Evolutionary conservation across 1,140 invertebrate genomes (phyloP).

Genomic region (Drosophila tropicalis): DNA sequence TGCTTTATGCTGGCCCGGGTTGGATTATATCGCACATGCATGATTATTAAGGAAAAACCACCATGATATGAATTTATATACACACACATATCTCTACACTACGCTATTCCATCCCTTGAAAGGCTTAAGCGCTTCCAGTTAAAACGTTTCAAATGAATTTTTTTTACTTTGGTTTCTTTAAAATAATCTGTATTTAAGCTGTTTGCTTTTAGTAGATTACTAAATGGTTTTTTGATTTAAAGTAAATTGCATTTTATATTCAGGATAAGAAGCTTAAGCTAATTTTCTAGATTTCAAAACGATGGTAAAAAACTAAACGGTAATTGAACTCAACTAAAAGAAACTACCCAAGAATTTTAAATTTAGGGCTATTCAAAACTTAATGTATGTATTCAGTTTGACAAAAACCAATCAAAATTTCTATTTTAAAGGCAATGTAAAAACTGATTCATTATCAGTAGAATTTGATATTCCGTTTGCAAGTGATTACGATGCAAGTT

Average conservation of each 20-base stretch:
- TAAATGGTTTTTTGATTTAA: neutral
- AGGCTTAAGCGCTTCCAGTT: neutral
- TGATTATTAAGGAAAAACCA: constrained; percentile 1
- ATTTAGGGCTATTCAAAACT: no score
- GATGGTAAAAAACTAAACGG: no score
- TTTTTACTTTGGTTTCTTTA: neutral
- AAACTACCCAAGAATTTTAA: no score
- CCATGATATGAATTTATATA: neutral
- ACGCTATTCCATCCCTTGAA: neutral
- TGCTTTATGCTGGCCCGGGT: constrained; percentile 1
- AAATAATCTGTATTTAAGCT: constrained; percentile 5
- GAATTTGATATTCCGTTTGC: neutral
- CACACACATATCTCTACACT: neutral
- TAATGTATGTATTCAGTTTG: no score
- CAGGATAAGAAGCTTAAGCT: neutral
- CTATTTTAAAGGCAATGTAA: neutral
- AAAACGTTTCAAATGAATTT: neutral
- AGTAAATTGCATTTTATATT: constrained; percentile 2
- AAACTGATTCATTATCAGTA: neutral
- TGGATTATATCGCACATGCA: constrained; percentile 26
- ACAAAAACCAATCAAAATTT: no score
- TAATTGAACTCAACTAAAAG: no score
- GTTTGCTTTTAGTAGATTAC: neutral
- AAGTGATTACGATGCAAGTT: neutral
- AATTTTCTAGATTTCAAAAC: neutral